Base-by-base conservation (phyloP, 2,888 invertebrate species). In the Empis livida region DNA sequence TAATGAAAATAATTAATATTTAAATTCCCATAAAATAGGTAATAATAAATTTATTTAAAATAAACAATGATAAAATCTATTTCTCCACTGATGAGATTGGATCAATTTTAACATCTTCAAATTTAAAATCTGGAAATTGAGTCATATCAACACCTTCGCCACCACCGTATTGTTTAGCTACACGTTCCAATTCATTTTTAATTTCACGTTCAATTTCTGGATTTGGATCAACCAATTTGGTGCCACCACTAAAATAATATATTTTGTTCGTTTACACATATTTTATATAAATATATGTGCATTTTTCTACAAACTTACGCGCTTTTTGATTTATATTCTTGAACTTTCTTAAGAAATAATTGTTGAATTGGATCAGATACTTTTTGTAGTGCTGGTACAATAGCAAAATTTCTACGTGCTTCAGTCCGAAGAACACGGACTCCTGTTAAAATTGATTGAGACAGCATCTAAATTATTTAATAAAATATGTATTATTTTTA, bases 321-420 rank as follows among this genome's bases (percentile, higher is more conserved):
- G 75, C 86, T 85, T 67, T 92, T 91, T 58, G 81, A 73, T 63
- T 80, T 84, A 73, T 92, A 96, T 71, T 94, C 93, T 53, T 81
- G 77, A 56, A 95, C 77, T 79, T 95, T 94, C 56, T 94, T 89
- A 37, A 95, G 66, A 68, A 96, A 96, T 44, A 95, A 71, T 68
- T 94, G 85, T 68, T 95, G 95, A 61, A 96, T 89, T 5, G 95
- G 94, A 66, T 96, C 95, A 3, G 75, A 70, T 3, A 80, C 83
- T 65, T 84, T 86, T 60, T 77, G 78, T 37, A 81, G 62, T 30
- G 72, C 74, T 43, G 82, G 80, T 40, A 82, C 82, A 44, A 79
- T 75, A 47, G 86, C 87, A 59, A 90, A 70, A 66, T 83, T 87
- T 49, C 87, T 76, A 46, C 77, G 76, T 55, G 74, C 69, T 53